Evolutionary conservation across 1,140 invertebrate species (phyloP).

Genomic region (Berghia stephanieae): DNA sequence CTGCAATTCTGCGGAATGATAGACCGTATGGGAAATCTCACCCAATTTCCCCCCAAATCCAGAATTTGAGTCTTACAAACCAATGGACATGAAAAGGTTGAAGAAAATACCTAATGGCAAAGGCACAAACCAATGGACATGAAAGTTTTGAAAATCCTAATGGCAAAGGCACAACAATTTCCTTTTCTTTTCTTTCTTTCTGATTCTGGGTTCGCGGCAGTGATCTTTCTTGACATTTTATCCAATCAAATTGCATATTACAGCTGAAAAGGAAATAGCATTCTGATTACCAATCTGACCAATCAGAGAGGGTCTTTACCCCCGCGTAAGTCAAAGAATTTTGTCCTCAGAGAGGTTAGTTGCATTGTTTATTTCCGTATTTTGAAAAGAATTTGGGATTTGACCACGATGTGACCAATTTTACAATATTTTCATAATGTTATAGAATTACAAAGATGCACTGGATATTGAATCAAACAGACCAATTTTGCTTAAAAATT

Average conservation of each 20-base stretch:
- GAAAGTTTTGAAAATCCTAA: no score
- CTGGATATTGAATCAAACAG: background rate
- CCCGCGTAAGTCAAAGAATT: conserved; percentile 55
- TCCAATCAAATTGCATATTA: conserved; percentile 28
- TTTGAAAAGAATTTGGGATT: background rate
- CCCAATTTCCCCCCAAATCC: no score
- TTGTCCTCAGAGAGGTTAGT: conserved; percentile 55
- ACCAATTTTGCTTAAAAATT: conserved; percentile 9
- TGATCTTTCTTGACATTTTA: no score
- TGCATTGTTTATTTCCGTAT: background rate
- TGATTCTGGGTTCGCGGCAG: no score
- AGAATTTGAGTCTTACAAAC: no score
- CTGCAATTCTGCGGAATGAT: no score
- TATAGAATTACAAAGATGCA: background rate
- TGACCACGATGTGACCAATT: background rate
- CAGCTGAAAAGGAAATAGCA: conserved; percentile 23
- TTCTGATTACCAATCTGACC: conserved; percentile 35
- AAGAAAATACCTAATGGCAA: no score
- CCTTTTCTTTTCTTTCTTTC: no score
- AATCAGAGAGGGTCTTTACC: conserved; percentile 48
- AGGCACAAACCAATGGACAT: no score
- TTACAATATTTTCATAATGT: conserved; percentile 12
- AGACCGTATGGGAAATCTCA: no score
- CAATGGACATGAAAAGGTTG: no score
- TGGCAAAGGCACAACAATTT: no score